Base-by-base conservation (phyloP, 1,140 invertebrate species). In the Heliconius hewitsoni region DNA sequence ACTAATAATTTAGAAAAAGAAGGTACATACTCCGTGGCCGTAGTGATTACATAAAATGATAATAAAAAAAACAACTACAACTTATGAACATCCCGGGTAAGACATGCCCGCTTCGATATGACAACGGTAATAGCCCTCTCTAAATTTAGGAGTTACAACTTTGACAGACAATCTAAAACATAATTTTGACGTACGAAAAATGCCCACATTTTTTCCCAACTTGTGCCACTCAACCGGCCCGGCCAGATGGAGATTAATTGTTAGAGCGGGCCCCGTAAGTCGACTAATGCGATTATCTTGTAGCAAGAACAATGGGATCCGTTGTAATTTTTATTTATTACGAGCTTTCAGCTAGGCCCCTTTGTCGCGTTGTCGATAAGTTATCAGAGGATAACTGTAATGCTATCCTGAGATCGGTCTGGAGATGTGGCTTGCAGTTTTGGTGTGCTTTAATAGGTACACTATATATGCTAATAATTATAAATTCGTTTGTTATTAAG, bases 211-310 rank as follows among this genome's bases (percentile, higher is more conserved):
- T 71, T 52, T 9, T 4, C 42, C 50, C 66, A 55, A 78, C 84
- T 86, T 81, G 81, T n/a, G 39, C 78, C 82, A 72, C 71, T 66
- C 57, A 37, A 73, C 50, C 75, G 74, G 85, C 87, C 81, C 82
- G 71, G 80, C 80, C 83, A 86, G 89, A 91, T 92, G 84, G 86
- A 91, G 87, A 92, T 92, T 92, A 92, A 92, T 91, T 83, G 84
- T 81, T 60, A 75, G 80, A 76, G 80, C 83, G 82, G 88, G 71
- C 84, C 81, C 83, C 78, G 83, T 86, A 85, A 89, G 86, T 87
- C 82, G 81, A 75, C 85, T 92, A 92, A 92, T 92, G 90, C 89
- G 87, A 87, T 92, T 90, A 91, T 90, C 90, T 91, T 90, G 90
- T 92, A 85, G 81, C 86, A 76, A 86, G 90, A 91, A 91, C 89